These are phyloP conservation scores for Melanotaenia parkinsoni DNA, from an alignment of 2,797 vertebrate species.

Conservation along the genomic window DNA sequence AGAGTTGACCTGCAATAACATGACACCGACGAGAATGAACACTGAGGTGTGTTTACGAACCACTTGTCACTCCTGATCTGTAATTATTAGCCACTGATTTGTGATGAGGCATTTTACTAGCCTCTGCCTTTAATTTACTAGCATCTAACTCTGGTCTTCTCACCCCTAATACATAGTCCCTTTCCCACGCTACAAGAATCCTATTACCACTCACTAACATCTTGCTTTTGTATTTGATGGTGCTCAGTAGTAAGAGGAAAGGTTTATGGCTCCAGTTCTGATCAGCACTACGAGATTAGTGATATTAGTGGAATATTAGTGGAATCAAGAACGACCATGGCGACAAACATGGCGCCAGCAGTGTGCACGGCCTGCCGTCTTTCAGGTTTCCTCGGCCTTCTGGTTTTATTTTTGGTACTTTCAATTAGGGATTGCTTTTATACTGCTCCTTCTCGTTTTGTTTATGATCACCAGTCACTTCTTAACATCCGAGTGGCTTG, in stretches of 20 bases:
- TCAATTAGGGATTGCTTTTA: too few relatives aligned
- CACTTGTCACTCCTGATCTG: background rate
- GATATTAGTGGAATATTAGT: too few relatives aligned
- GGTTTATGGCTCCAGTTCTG: background rate
- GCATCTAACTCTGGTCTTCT: accelerated
- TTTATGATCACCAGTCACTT: too few relatives aligned
- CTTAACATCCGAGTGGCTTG: too few relatives aligned
- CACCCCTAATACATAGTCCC: background rate
- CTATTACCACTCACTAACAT: constrained; percentile 1
- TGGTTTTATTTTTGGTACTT: too few relatives aligned
- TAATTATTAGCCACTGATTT: background rate
- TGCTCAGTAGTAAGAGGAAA: background rate
- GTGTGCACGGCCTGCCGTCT: too few relatives aligned
- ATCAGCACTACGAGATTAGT: too few relatives aligned
- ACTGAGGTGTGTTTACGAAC: background rate
- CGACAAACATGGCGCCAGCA: too few relatives aligned
- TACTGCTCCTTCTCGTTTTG: too few relatives aligned
- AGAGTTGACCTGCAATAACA: background rate
- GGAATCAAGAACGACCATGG: too few relatives aligned
- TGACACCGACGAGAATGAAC: background rate
- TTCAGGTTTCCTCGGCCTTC: too few relatives aligned
- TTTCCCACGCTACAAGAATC: background rate
- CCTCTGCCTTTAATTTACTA: background rate
- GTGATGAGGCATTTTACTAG: constrained; percentile 5
- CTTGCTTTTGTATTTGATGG: background rate